A percentile compares a stretch with the other conserved stretches of the same genome.
These are phyloP conservation scores for Pao palembangensis DNA, from an alignment of 2,113 vertebrate species.

Conservation along the genomic window DNA sequence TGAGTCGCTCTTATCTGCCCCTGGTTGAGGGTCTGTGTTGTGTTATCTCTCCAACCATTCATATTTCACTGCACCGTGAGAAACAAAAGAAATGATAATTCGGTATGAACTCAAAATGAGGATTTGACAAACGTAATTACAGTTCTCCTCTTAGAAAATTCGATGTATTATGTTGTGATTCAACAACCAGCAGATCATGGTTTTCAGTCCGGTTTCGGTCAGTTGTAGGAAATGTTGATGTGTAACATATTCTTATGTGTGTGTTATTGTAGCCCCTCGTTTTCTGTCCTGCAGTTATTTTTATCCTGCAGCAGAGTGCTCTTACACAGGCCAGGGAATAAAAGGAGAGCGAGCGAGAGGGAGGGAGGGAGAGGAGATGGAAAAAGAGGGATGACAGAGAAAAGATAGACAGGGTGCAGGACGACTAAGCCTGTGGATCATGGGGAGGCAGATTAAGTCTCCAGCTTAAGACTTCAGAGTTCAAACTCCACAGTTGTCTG, in stretches of 20 bases:
- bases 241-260: neutral
- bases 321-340: slow-evolving; percentile 26
- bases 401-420: slow-evolving; percentile 9
- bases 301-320: slow-evolving; percentile 36
- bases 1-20: slow-evolving; percentile 13
- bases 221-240: neutral
- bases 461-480: slow-evolving; percentile 77
- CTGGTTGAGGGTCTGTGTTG: slow-evolving; percentile 10
- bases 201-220: too few species aligned
- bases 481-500: slow-evolving; percentile 61
- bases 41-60: slow-evolving; percentile 18
- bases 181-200: too few species aligned
- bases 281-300: slow-evolving; percentile 50
- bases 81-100: neutral
- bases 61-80: neutral
- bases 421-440: slow-evolving; percentile 71
- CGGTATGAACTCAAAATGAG: neutral
- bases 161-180: too few species aligned
- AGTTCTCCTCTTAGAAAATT: too few species aligned
- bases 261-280: slow-evolving; percentile 22
- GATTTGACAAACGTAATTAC: neutral
- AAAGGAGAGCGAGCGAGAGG: slow-evolving; percentile 8
- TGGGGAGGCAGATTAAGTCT: slow-evolving; percentile 72
- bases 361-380: slow-evolving; percentile 1
- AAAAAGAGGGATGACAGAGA: slow-evolving; percentile 2